phyloP scores from a whole-genome alignment of 2,888 invertebrate species.

The Dasysyrphus tricinctus region DNA sequence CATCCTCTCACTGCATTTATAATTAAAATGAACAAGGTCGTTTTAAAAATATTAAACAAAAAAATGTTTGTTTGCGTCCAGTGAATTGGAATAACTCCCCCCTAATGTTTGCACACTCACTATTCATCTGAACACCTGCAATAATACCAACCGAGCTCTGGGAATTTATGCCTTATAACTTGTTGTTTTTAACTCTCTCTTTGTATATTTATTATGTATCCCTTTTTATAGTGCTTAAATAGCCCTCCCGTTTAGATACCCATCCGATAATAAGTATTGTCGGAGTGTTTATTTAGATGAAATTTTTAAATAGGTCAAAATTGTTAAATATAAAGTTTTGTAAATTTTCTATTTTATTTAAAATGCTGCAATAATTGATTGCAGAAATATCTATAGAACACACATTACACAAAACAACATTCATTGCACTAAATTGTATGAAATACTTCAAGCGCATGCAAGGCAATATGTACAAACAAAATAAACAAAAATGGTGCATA shows the following conservation, averaged over 20 bases:
- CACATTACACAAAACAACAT: conserved; percentile 20
- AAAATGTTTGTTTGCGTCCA: conserved; percentile 11
- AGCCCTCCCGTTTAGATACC: neutral
- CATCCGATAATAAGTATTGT: neutral
- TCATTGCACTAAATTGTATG: conserved; percentile 17
- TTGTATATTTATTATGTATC: neutral
- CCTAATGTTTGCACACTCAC: conserved; percentile 1
- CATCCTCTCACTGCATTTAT: neutral
- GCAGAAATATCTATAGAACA: conserved; percentile 16
- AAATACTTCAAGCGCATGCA: conserved; percentile 11
- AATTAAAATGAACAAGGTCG: conserved; percentile 58
- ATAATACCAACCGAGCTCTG: conserved; percentile 22
- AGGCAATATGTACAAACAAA: neutral
- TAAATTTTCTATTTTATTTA: conserved; percentile 32
- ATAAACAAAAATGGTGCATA: neutral
- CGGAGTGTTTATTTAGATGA: conserved; percentile 26
- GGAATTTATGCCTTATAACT: conserved; percentile 21
- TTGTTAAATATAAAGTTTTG: conserved; percentile 8
- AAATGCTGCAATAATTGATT: conserved; percentile 11
- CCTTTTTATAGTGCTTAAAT: conserved; percentile 34
- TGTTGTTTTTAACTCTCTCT: neutral
- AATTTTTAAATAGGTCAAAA: conserved; percentile 27
- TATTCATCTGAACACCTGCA: conserved; percentile 44
- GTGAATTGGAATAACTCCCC: conserved; percentile 3
- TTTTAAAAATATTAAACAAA: conserved; percentile 28